Conservation (phyloP, 1,140 invertebrate genomes). For the Drosophila carrolli region DNA sequence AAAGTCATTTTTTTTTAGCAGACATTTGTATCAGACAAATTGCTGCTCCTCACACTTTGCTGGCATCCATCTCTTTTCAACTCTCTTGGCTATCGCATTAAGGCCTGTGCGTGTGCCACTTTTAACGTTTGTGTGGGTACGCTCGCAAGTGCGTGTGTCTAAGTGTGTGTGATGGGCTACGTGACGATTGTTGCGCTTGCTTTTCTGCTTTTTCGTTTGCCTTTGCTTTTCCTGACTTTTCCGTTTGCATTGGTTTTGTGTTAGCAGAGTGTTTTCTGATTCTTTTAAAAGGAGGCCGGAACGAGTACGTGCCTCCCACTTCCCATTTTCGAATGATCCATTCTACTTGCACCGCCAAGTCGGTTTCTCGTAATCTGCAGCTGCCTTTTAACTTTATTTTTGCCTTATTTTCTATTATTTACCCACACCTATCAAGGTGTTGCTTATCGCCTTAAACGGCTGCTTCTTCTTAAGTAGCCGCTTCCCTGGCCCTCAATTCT, state of each 20-base stretch:
- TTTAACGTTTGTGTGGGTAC: constrained; percentile 19
- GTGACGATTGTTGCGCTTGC: constrained; percentile 73
- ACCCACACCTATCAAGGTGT: constrained; percentile 20
- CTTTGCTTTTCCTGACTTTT: constrained; percentile 47
- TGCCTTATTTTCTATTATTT: constrained; percentile 17
- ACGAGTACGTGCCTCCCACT: constrained; percentile 3
- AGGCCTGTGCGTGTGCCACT: constrained; percentile 32
- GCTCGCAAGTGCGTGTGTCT: constrained; percentile 21
- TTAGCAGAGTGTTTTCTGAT: constrained; percentile 13
- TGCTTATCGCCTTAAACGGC: constrained; percentile 42
- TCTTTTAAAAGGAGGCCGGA: constrained; percentile 65
- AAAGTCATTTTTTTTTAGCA: constrained; percentile 11
- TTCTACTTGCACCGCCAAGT: constrained; percentile 20
- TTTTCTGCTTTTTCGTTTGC: constrained; percentile 47
- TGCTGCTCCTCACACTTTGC: constrained; percentile 8
- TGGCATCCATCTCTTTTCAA: constrained; percentile 23
- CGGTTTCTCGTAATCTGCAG: constrained; percentile 22
- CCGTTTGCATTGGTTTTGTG: constrained; percentile 37
- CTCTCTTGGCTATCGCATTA: constrained; percentile 31
- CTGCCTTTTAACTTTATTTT: constrained; percentile 15
- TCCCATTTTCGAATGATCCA: constrained; percentile 14
- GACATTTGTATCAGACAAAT: constrained; percentile 30
- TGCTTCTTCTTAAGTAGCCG: constrained; percentile 4
- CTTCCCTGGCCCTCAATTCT: constrained; percentile 17
- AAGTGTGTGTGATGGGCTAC: constrained; percentile 63